These are phyloP conservation scores for Bos taurus DNA, from an alignment of 2,113 vertebrate species.

Conservation along the genomic window ARS-UCD2.0 NC_082638.1:6095501-6096000, in stretches of 20 bases:
- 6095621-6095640: not conserved
- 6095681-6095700: not conserved
- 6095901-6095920: not conserved
- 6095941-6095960: not conserved
- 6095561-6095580: not conserved
- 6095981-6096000: not conserved
- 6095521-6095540: accelerated
- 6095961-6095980: not conserved
- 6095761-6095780: not conserved
- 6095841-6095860: not conserved
- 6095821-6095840: not conserved
- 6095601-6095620: not conserved
- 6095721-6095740: not conserved
- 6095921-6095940: not conserved
- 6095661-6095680: not conserved
- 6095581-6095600: not conserved
- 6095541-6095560: not conserved
- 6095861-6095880: not conserved
- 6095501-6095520: not conserved
- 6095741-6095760: not conserved
- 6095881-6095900: not conserved
- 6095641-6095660: not conserved
- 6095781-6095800: not conserved
- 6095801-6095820: not conserved
- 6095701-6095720: not conserved